Conservation (phyloP, 1,140 invertebrate genomes). For the Charaxes varanes region DNA sequence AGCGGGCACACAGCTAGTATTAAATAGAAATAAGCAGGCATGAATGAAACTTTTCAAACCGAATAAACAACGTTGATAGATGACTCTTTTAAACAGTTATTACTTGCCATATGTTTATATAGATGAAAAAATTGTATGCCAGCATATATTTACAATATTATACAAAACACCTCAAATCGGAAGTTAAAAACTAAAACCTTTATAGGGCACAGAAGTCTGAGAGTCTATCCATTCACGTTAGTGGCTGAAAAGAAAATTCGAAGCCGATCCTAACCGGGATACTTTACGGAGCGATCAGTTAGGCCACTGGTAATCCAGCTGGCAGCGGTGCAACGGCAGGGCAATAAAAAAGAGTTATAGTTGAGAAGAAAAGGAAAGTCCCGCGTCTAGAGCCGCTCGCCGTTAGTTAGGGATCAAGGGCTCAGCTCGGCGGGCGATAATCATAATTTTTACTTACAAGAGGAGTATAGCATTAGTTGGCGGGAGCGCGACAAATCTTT, state of each 20-base stretch:
- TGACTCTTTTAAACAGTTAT: too few species aligned
- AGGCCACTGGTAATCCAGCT: slow-evolving; percentile 63
- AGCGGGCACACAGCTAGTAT: too few species aligned
- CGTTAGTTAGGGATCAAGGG: slow-evolving; percentile 71
- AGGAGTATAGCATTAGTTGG: slow-evolving; percentile 55
- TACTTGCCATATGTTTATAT: too few species aligned
- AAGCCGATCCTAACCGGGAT: slow-evolving; percentile 17
- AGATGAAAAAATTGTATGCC: too few species aligned
- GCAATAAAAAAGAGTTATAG: slow-evolving; percentile 74
- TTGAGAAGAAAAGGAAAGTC: slow-evolving; percentile 69
- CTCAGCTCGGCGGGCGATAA: slow-evolving; percentile 66
- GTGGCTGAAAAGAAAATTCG: slow-evolving; percentile 17
- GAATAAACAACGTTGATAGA: too few species aligned
- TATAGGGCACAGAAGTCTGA: too few species aligned
- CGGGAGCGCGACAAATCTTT: slow-evolving; percentile 62
- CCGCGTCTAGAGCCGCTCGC: slow-evolving; percentile 39
- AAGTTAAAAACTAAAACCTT: too few species aligned
- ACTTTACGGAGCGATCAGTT: slow-evolving; percentile 46
- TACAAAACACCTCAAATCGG: too few species aligned
- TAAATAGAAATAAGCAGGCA: too few species aligned
- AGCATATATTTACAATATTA: too few species aligned
- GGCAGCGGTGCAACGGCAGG: slow-evolving; percentile 43
- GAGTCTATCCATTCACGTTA: slow-evolving; percentile 11
- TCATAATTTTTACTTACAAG: slow-evolving; percentile 74
- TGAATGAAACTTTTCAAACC: too few species aligned